phyloP scores from a whole-genome alignment of 1,140 invertebrate species.

The Aleiodes sp. region DNA sequence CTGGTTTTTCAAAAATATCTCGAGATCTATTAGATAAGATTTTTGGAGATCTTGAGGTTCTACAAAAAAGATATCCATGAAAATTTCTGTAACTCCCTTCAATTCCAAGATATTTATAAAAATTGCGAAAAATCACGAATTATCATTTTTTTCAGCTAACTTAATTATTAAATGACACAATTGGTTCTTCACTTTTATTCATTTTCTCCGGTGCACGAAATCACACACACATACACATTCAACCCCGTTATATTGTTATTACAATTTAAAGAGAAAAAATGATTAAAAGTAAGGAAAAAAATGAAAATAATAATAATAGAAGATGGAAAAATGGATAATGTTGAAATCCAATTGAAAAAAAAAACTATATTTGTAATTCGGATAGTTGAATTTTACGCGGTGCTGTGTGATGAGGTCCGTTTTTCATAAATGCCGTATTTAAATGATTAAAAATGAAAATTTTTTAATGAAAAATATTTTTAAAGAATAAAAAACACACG shows the following conservation, averaged over 20 bases:
- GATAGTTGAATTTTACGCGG: conserved; percentile 25
- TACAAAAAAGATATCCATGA: no score
- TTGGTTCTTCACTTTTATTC: no score
- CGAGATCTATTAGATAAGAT: no score
- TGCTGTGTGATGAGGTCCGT: conserved; percentile 15
- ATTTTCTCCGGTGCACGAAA: conserved; percentile 27
- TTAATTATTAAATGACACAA: no score
- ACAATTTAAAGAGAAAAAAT: conserved; percentile 36
- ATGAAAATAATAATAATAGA: conserved; percentile 10
- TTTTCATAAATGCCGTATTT: conserved; percentile 17
- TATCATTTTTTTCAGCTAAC: no score
- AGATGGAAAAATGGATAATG: conserved; percentile 17
- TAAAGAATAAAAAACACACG: conserved; percentile 40
- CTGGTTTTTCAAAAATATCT: no score
- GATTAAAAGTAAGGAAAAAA: no score
- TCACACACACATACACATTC: conserved; percentile 27
- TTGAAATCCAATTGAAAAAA: no score
- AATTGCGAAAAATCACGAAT: no score
- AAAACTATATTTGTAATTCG: conserved; percentile 37
- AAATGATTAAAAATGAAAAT: conserved; percentile 4
- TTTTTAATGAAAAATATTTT: conserved; percentile 16
- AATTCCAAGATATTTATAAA: no score
- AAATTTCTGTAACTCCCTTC: no score
- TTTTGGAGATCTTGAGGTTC: no score
- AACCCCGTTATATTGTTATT: conserved; percentile 39